phyloP scores from a whole-genome alignment of 2,888 invertebrate genomes.

The Hermaeophaga mercurialis region DNA sequence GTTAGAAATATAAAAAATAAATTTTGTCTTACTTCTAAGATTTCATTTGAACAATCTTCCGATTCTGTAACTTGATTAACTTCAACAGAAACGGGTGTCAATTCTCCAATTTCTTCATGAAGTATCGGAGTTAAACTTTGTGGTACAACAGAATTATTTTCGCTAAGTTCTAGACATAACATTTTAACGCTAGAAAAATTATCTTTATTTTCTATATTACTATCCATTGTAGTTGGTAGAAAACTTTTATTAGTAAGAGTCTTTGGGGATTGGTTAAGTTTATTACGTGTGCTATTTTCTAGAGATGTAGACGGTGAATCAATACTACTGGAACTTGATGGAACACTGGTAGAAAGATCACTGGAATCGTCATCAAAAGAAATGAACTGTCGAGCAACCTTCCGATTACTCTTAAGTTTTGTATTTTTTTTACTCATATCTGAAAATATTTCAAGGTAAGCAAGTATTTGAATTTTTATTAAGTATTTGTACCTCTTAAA shows the following conservation, averaged over 20 bases:
- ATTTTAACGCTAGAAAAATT: conserved; percentile 32
- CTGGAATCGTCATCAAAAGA: conserved; percentile 70
- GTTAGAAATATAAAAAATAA: too few relatives aligned
- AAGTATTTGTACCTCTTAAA: conserved; percentile 66
- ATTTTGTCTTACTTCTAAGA: conserved; percentile 51
- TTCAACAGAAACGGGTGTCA: conserved; percentile 58
- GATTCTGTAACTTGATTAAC: conserved; percentile 46
- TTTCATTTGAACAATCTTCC: conserved; percentile 49
- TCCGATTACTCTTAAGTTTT: conserved; percentile 40
- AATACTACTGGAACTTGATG: conserved; percentile 51
- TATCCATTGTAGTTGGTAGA: conserved; percentile 19
- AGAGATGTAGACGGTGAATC: conserved; percentile 46
- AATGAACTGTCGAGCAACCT: conserved; percentile 68
- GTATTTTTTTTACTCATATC: conserved; percentile 30
- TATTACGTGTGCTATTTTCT: too few relatives aligned
- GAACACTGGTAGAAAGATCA: conserved; percentile 51
- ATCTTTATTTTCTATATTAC: conserved; percentile 10
- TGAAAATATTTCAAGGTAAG: conserved; percentile 14
- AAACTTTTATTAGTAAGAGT: too few relatives aligned
- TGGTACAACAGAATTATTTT: conserved; percentile 37
- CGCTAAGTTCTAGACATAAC: too few relatives aligned
- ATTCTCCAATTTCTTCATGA: conserved; percentile 57
- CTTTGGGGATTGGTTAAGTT: too few relatives aligned
- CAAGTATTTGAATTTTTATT: too few relatives aligned
- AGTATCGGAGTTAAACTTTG: conserved; percentile 58